Percentiles rank a stretch among this genome's conserved stretches.
Conservation (phyloP, 2,888 invertebrate species). For the Drosophila histrio region DNA sequence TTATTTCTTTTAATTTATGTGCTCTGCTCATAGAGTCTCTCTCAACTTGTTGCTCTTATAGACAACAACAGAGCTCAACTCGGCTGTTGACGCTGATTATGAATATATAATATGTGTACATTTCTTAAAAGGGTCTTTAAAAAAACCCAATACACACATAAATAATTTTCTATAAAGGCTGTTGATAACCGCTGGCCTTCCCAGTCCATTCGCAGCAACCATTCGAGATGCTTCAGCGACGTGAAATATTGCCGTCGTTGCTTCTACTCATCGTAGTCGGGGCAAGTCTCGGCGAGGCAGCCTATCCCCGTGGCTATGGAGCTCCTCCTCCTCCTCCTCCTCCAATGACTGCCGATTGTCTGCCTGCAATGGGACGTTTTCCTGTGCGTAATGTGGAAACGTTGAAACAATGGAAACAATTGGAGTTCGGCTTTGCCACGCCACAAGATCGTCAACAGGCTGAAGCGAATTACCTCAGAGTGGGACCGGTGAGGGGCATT, state of each 20-base stretch:
- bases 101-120: no score
- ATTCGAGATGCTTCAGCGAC: constrained; percentile 27
- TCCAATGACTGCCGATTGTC: no score
- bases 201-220: no score
- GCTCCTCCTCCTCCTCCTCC: background rate
- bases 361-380: background rate
- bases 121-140: no score
- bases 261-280: background rate
- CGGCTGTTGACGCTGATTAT: no score
- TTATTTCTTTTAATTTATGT: no score
- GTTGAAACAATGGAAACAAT: constrained; percentile 87
- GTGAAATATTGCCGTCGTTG: background rate
- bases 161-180: no score
- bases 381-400: constrained; percentile 81
- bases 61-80: no score
- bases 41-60: no score
- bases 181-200: no score
- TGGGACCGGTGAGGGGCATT: constrained; percentile 86
- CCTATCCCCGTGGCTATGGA: constrained; percentile 1
- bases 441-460: constrained; percentile 84
- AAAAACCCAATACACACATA: no score
- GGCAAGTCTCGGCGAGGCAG: background rate
- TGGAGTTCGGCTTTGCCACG: constrained; percentile 88
- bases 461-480: constrained; percentile 84
- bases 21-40: no score